Base-by-base conservation (phyloP, 2,888 invertebrate species). In the Ryuthela nishihirai region DNA sequence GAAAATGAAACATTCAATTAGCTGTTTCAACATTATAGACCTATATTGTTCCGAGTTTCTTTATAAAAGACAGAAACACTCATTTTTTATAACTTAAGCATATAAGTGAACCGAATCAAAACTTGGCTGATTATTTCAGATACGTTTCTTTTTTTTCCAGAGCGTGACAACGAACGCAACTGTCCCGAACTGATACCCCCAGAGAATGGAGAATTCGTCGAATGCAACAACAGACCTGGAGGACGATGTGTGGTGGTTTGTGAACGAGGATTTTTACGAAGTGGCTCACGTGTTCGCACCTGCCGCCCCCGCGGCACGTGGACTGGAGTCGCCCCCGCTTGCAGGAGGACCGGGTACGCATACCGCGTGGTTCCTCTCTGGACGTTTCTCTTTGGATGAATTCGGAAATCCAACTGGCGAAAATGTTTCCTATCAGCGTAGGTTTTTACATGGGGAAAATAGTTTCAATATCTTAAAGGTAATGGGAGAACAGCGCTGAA, bases 301-400 rank as follows among this genome's bases (percentile, higher is more conserved):
- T 59, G 59, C 26, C 43, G 52, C 29, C 3, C 25, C 9, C 21
- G 25, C 1, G 59, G 59, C 1, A 23, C 35, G 25, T 59, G 59
- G 59, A 35, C 47, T 12, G 59, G 59, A 15, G 52, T 38, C 26
- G 52, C 59, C 0, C 59, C 59, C 2, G 48, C 53, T 3, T 59
- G 59, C 39, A 53, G 49, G 23, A 29, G 53, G 50, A 44, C 44
- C 15, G 46, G 35, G 26, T 49, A 49, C 49, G 44, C 38, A 25
- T 56, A 56, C 50, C 52, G 48, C 52, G 48, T 59, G 17, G 59
- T 59, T 34, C 59, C 59, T 2, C 40, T 59, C 2, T 59, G 59
- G 59, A 53, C 39, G 20, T 41, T 59, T 24, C 40, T 59, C 1
- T 59, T 59, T 25, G 59, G 59, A 53, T 59, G 32, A 29, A n/a